Evolutionary conservation across 2,113 vertebrate species (phyloP), one percentile per base, ranked within the genome.

Genomic region (Tamias sibiricus): DNA sequence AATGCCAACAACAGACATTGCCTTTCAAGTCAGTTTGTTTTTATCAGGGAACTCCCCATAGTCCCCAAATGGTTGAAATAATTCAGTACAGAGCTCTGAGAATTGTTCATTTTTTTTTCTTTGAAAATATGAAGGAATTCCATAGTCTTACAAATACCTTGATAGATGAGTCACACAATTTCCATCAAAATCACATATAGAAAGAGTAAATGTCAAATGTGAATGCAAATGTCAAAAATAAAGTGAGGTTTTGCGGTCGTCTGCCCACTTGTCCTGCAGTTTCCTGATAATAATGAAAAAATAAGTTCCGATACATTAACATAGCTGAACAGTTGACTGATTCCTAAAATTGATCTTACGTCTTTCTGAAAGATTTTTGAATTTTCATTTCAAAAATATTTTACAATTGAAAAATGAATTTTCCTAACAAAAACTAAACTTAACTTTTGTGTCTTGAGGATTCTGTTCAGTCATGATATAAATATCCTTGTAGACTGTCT

Each of bases 131-230:
- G 90, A 96, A 89, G 37, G 54, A 89, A 93, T 92, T 93, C 40
- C 76, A 86, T 89, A 96, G 90, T 90, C 69, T 79, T 83, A 86
- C 24, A 75, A 95, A 92, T 79, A 24, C 13, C 76, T 94, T 96
- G 79, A 85, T 4, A 95, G 68, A 95, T 52, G 77, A 96, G 44
- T 96, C 82, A 94, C 4, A 95, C 12, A 83, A 32, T 95, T 96
- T 97, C 94, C 86, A 91, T 89, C 80, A 72, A 66, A 91, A 84
- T 89, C 77, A 47, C 44, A 20, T 64, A 93, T 19, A 71, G 32
- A 32, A 95, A 82, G 40, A 91, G 17, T 91, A 89, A 96, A 97
- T 96, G 74, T 96, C 91, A 97, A 89, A 75, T 74, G 59, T 76
- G 79, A 92, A 88, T 42, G 19, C 20, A 90, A 97, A 95, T 94